phyloP scores from a whole-genome alignment of 2,888 invertebrate species.

The Leptinotarsa haldemani region DNA sequence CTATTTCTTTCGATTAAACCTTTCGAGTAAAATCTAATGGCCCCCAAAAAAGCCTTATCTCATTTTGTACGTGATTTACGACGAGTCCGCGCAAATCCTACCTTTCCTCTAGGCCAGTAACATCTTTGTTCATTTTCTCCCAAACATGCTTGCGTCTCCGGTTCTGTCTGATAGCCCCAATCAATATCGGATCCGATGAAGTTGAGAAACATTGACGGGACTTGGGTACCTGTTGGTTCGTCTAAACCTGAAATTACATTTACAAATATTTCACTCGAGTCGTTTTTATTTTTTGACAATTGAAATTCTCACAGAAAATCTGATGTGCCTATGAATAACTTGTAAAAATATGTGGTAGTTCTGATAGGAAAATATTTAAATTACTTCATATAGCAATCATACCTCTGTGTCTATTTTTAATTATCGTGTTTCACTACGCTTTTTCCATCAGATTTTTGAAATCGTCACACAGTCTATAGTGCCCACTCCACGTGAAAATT shows the following conservation, averaged over 20 bases:
- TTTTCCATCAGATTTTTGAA: too few species aligned
- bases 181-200: conserved; percentile 88
- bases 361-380: too few species aligned
- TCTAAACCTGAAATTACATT: conserved; percentile 73
- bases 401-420: too few species aligned
- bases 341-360: too few species aligned
- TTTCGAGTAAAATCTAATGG: conserved; percentile 6
- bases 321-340: too few species aligned
- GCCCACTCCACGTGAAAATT: too few species aligned
- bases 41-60: conserved; percentile 15
- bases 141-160: conserved; percentile 81
- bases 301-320: too few species aligned
- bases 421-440: too few species aligned
- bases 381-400: too few species aligned
- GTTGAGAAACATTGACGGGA: conserved; percentile 91
- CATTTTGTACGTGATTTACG: conserved; percentile 24
- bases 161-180: conserved; percentile 88
- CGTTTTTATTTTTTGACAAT: too few species aligned
- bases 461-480: too few species aligned
- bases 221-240: conserved; percentile 88
- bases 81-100: conserved; percentile 55
- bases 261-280: neutral
- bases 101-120: conserved; percentile 89
- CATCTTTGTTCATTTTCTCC: conserved; percentile 78
- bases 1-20: conserved; percentile 16